Evolutionary conservation across 2,113 vertebrate genomes (phyloP).

Genomic region (Neodon shergylaensis): DNA sequence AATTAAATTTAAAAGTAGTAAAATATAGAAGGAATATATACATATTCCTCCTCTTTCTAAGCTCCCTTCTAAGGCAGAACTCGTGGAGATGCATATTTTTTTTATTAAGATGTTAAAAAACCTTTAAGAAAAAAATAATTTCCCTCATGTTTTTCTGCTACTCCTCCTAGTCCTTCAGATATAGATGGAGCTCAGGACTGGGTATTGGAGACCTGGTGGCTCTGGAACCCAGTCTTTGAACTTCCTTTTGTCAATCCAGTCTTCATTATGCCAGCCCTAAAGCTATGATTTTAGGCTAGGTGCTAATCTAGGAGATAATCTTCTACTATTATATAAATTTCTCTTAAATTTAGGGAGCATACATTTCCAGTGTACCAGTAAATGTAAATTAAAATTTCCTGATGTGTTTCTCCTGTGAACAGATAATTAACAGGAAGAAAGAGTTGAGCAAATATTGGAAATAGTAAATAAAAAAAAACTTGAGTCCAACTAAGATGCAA

Average conservation of each 20-base stretch:
- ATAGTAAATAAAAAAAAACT: slow-evolving; percentile 55
- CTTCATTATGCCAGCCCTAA: not conserved
- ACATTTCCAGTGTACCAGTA: slow-evolving; percentile 1
- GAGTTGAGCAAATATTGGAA: slow-evolving; percentile 26
- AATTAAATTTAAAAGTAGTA: not conserved
- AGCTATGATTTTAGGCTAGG: not conserved
- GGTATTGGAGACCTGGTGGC: not conserved
- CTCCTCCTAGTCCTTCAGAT: not conserved
- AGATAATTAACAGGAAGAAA: slow-evolving; percentile 48
- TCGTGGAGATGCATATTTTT: not conserved
- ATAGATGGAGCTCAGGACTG: too few species aligned
- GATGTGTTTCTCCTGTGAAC: slow-evolving; percentile 21
- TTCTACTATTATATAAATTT: not conserved
- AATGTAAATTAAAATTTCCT: slow-evolving; percentile 30
- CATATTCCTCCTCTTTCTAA: not conserved
- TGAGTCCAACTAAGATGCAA: slow-evolving; percentile 56
- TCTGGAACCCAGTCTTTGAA: not conserved
- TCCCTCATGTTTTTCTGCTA: not conserved
- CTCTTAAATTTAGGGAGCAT: slow-evolving; percentile 12
- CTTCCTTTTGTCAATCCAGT: not conserved
- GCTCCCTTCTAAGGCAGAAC: not conserved
- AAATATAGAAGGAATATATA: not conserved
- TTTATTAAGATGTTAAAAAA: not conserved
- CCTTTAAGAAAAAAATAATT: not conserved
- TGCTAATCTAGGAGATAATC: not conserved